A percentile compares a stretch with the other conserved stretches of the same genome.
Evolutionary conservation across 2,888 invertebrate genomes (phyloP).

Genomic region (Tuta absoluta): DNA sequence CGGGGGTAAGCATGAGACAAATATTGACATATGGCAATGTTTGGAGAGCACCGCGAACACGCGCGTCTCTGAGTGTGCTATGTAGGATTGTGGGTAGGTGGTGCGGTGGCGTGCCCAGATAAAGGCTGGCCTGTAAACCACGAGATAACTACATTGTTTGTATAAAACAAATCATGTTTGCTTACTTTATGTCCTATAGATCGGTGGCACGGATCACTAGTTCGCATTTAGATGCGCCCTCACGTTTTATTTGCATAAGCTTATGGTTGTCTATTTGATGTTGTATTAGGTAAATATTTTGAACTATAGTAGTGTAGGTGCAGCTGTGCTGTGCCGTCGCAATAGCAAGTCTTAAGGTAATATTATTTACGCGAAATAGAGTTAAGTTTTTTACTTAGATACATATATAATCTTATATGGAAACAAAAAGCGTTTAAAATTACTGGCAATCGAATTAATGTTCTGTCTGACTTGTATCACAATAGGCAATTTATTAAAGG

Average conservation of each 20-base stretch:
- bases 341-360: neutral
- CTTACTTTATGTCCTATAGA: slow-evolving; percentile 64
- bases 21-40: slow-evolving; percentile 74
- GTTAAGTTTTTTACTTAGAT: too few species aligned
- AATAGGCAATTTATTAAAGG: slow-evolving; percentile 26
- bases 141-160: slow-evolving; percentile 70
- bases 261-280: slow-evolving; percentile 47
- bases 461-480: slow-evolving; percentile 6
- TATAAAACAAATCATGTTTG: slow-evolving; percentile 72
- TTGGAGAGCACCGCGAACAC: slow-evolving; percentile 67
- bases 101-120: slow-evolving; percentile 57
- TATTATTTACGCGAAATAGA: too few species aligned
- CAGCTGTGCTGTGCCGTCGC: neutral
- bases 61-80: slow-evolving; percentile 59
- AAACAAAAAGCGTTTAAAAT: too few species aligned
- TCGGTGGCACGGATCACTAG: slow-evolving; percentile 61
- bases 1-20: slow-evolving; percentile 64
- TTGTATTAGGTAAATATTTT: slow-evolving; percentile 18
- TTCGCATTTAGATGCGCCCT: slow-evolving; percentile 59
- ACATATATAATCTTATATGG: too few species aligned
- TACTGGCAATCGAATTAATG: neutral
- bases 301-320: neutral
- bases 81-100: slow-evolving; percentile 42
- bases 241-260: slow-evolving; percentile 70
- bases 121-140: slow-evolving; percentile 55